Percentiles rank a stretch among this genome's conserved stretches.
These are phyloP conservation scores for Procambarus clarkii DNA, from an alignment of 1,140 invertebrate species.

Conservation along the genomic window DNA sequence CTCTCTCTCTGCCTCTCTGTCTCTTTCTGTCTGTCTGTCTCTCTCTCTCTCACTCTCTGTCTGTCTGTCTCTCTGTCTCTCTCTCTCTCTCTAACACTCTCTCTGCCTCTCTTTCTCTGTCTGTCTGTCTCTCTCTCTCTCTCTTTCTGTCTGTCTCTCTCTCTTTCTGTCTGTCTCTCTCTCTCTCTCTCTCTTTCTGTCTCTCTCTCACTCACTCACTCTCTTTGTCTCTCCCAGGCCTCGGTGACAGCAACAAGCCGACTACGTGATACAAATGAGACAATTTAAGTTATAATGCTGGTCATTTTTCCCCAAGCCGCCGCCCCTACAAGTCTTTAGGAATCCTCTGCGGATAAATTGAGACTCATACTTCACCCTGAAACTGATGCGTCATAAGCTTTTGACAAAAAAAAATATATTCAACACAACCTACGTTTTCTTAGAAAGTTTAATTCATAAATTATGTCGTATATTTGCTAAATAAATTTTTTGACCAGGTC, in stretches of 20 bases:
- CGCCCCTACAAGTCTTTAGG: neutral
- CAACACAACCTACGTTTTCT: no score
- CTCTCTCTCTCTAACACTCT: slow-evolving; percentile 22
- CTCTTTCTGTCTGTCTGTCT: no score
- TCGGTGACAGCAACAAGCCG: neutral
- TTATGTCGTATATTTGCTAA: no score
- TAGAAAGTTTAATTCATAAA: no score
- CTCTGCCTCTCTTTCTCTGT: neutral
- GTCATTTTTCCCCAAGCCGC: slow-evolving; percentile 25
- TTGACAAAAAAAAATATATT: no score
- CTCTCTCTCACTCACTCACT: slow-evolving; percentile 9
- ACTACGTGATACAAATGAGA: slow-evolving; percentile 39
- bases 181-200: slow-evolving; percentile 1
- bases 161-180: neutral
- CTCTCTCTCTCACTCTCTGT: no score
- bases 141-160: neutral
- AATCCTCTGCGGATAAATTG: slow-evolving; percentile 16
- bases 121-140: slow-evolving; percentile 3
- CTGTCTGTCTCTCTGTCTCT: slow-evolving; percentile 15
- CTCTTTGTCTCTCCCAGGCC: neutral
- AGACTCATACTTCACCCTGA: neutral
- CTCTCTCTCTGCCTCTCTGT: neutral
- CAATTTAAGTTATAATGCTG: slow-evolving; percentile 43
- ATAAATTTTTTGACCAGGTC: no score
- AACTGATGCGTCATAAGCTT: neutral